Evolutionary conservation across 2,113 vertebrate species (phyloP).

Genomic region (Scytalopus superciliaris): DNA sequence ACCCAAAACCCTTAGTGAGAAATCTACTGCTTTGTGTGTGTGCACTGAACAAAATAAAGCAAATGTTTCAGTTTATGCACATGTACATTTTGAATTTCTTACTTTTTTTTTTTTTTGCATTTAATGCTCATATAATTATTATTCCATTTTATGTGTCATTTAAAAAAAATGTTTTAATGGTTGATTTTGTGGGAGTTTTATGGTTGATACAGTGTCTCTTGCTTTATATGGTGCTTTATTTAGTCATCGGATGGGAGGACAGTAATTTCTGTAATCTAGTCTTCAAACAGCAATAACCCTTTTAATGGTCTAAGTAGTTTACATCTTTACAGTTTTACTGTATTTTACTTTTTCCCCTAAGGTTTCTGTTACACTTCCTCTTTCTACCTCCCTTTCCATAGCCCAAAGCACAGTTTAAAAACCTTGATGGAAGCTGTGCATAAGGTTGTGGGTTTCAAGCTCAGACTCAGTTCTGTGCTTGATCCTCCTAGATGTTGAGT

Average conservation of each 20-base stretch:
- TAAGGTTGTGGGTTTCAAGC: neutral
- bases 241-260: conserved; percentile 62
- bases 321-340: neutral
- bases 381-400: neutral
- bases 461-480: neutral
- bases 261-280: conserved; percentile 61
- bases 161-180: conserved; percentile 43
- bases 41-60: neutral
- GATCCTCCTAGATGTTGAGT: neutral
- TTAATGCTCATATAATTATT: conserved; percentile 48
- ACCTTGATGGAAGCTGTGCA: neutral
- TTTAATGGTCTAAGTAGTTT: conserved; percentile 40
- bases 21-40: conserved; percentile 45
- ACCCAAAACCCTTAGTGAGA: neutral
- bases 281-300: conserved; percentile 53
- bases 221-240: conserved; percentile 58
- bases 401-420: neutral
- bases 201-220: conserved; percentile 19
- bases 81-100: conserved; percentile 10
- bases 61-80: conserved; percentile 53
- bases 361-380: neutral
- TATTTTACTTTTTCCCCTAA: neutral
- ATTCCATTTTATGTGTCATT: conserved; percentile 37
- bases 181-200: conserved; percentile 38
- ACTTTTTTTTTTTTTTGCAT: conserved; percentile 10